A percentile compares a stretch with the other conserved stretches of the same genome.
Conservation (phyloP, 2,888 invertebrate genomes). For the Smittia aterrima region DNA sequence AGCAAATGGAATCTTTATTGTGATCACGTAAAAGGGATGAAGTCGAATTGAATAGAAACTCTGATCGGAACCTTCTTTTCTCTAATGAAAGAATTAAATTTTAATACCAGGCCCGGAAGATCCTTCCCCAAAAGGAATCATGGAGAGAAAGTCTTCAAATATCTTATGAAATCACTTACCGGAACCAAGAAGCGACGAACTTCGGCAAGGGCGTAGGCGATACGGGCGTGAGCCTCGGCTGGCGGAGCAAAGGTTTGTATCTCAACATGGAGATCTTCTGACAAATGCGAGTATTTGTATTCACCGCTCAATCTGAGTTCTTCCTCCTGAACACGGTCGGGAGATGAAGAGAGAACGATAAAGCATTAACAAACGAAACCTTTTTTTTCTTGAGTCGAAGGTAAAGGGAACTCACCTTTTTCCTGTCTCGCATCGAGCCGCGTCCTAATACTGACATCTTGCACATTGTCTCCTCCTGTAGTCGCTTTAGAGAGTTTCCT, state of each 20-base stretch:
- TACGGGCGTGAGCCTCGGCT: slow-evolving; percentile 83
- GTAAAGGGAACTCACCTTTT: slow-evolving; percentile 74
- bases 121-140: background rate
- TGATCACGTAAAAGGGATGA: slow-evolving; percentile 38
- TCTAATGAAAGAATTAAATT: slow-evolving; percentile 36
- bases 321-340: slow-evolving; percentile 66
- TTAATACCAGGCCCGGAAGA: slow-evolving; percentile 3
- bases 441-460: slow-evolving; percentile 93
- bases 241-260: slow-evolving; percentile 89
- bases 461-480: slow-evolving; percentile 93
- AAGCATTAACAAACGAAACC: slow-evolving; percentile 22
- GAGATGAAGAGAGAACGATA: slow-evolving; percentile 11
- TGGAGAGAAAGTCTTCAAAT: background rate
- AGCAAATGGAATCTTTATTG: background rate
- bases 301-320: slow-evolving; percentile 86
- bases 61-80: slow-evolving; percentile 15
- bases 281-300: slow-evolving; percentile 88
- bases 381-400: slow-evolving; percentile 25
- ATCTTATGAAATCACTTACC: slow-evolving; percentile 56
- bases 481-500: slow-evolving; percentile 85
- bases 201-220: slow-evolving; percentile 79
- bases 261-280: slow-evolving; percentile 88
- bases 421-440: slow-evolving; percentile 91
- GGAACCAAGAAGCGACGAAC: slow-evolving; percentile 77
- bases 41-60: slow-evolving; percentile 14